A percentile compares a stretch with the other conserved stretches of the same genome.
Conservation (phyloP, 2,113 vertebrate species). For the Nansenia antarctica region DNA sequence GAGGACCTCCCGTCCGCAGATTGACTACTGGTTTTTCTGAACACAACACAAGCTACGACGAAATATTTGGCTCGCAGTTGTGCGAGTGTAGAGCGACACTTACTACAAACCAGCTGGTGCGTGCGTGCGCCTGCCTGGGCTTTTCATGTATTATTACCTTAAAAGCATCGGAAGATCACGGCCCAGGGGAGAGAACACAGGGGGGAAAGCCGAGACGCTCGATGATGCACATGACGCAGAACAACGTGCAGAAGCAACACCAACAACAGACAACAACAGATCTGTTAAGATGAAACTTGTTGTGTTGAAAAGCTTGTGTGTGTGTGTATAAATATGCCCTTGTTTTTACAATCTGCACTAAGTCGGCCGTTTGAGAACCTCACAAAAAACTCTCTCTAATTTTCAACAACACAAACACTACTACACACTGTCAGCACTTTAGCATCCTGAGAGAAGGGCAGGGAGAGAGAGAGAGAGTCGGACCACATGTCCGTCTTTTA, state of each 20-base stretch:
- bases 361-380: constrained; percentile 63
- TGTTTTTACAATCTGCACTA: no score
- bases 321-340: background rate
- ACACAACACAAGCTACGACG: constrained; percentile 42
- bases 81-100: constrained; percentile 55
- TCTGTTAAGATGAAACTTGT: no score
- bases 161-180: constrained; percentile 30
- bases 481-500: constrained; percentile 66
- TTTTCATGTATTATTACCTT: constrained; percentile 48
- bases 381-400: constrained; percentile 48
- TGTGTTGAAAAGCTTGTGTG: constrained; percentile 52
- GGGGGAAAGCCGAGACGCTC: constrained; percentile 34
- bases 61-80: constrained; percentile 50
- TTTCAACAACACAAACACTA: constrained; percentile 46
- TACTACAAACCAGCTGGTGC: constrained; percentile 54
- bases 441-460: constrained; percentile 33
- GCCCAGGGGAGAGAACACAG: constrained; percentile 43
- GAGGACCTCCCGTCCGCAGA: constrained; percentile 48
- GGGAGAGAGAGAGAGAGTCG: no score
- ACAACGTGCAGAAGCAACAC: constrained; percentile 62
- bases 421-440: constrained; percentile 43
- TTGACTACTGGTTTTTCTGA: constrained; percentile 43
- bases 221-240: constrained; percentile 57
- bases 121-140: no score
- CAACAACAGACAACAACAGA: no score